phyloP scores from a whole-genome alignment of 2,888 invertebrate genomes.

The Ophion costatus region DNA sequence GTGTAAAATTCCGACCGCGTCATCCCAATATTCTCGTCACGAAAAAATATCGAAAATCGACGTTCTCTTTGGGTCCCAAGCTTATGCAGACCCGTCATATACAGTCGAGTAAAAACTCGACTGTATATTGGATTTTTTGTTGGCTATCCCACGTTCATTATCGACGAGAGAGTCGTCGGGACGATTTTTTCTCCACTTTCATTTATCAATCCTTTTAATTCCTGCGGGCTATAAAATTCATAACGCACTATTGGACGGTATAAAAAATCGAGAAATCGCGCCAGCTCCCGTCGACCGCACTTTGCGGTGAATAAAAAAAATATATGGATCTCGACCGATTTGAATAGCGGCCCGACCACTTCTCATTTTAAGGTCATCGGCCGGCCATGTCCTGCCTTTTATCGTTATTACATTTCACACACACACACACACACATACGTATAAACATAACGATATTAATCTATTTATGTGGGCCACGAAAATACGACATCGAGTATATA shows the following conservation, averaged over 20 bases:
- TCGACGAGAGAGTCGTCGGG: not conserved
- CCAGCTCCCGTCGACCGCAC: slow-evolving; percentile 13
- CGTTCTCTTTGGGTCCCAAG: no score
- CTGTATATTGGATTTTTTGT: not conserved
- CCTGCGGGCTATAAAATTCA: not conserved
- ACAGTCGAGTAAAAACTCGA: no score
- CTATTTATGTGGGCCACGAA: slow-evolving; percentile 8
- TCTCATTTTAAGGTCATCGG: slow-evolving; percentile 64
- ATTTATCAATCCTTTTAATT: not conserved
- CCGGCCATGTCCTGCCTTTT: slow-evolving; percentile 34
- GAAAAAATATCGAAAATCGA: no score
- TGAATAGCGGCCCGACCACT: slow-evolving; percentile 64
- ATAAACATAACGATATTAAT: slow-evolving; percentile 3
- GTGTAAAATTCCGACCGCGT: no score
- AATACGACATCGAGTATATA: not conserved
- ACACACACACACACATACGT: not conserved
- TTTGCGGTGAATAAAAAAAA: slow-evolving; percentile 51
- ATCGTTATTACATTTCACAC: slow-evolving; percentile 4
- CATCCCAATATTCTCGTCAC: no score
- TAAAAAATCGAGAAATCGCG: slow-evolving; percentile 50
- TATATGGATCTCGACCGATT: slow-evolving; percentile 63
- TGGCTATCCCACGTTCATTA: not conserved
- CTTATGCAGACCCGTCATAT: not conserved
- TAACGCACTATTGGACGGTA: not conserved
- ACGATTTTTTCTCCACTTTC: not conserved